A percentile compares a stretch with the other conserved stretches of the same genome.
These are phyloP conservation scores for Cricetomys ansorgei DNA, from an alignment of 2,113 vertebrate genomes.

Conservation along the genomic window DNA sequence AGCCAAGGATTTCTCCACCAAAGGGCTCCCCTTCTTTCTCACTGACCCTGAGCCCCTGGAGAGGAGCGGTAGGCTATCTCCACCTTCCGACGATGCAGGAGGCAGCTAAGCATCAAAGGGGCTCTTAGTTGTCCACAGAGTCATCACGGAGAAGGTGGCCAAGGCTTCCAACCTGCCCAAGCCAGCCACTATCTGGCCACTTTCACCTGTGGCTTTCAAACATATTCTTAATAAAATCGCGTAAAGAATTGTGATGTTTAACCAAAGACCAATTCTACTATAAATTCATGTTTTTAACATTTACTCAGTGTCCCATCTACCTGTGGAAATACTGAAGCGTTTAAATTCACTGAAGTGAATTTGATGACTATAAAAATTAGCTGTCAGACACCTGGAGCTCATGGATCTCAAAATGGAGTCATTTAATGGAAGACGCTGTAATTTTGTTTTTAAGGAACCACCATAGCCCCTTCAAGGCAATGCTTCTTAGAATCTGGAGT, in stretches of 20 bases:
- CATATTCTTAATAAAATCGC: constrained; percentile 9
- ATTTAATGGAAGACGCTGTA: neutral
- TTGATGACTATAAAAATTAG: neutral
- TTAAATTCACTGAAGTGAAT: neutral
- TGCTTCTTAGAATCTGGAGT: neutral
- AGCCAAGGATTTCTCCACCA: neutral
- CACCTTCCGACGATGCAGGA: neutral
- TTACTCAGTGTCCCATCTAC: neutral
- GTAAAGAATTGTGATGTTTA: neutral
- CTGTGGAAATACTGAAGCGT: neutral
- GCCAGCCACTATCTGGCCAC: neutral
- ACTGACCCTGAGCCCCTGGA: constrained; percentile 44
- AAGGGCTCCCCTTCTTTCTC: constrained; percentile 38
- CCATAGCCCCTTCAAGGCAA: neutral
- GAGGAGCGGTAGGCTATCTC: neutral
- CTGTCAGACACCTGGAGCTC: neutral
- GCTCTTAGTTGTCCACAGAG: neutral
- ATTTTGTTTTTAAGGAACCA: neutral
- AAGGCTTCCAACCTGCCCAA: neutral
- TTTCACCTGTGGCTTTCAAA: constrained; percentile 9
- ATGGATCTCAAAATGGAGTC: neutral
- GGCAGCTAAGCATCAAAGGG: neutral
- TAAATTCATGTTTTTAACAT: constrained; percentile 17
- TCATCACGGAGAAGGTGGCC: neutral
- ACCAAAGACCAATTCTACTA: neutral